Conservation (phyloP, 2,113 vertebrate species). For the Diadophis punctatus region DNA sequence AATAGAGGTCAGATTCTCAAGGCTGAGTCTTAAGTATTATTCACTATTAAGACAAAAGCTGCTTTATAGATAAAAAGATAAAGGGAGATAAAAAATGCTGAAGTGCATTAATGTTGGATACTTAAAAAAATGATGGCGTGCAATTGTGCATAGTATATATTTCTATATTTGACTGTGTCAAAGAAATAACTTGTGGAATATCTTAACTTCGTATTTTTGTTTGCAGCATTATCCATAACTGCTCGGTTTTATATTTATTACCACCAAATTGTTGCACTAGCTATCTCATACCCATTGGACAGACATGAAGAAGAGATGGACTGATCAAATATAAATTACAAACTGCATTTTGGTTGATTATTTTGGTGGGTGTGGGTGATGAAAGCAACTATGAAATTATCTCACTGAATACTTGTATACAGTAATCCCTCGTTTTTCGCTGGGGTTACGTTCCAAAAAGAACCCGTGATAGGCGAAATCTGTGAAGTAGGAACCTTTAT, state of each 20-base stretch:
- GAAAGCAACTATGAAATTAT: neutral
- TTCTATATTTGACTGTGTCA: slow-evolving; percentile 20
- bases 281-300: neutral
- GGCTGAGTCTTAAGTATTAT: slow-evolving; percentile 1
- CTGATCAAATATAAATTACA: neutral
- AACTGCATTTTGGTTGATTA: neutral
- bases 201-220: neutral
- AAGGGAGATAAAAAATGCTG: neutral
- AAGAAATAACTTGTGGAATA: neutral
- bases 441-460: too few species aligned
- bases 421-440: too few species aligned
- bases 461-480: too few species aligned
- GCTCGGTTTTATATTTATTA: neutral
- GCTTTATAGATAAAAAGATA: neutral
- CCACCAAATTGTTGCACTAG: neutral
- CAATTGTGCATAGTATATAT: neutral
- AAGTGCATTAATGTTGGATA: neutral
- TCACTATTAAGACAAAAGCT: neutral
- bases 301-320: neutral
- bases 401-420: neutral
- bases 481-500: too few species aligned
- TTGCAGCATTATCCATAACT: neutral
- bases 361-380: neutral
- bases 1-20: neutral
- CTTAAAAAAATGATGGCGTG: neutral